These are phyloP conservation scores for Apteryx mantelli DNA, from an alignment of 2,113 vertebrate species.

Conservation along the genomic window DNA sequence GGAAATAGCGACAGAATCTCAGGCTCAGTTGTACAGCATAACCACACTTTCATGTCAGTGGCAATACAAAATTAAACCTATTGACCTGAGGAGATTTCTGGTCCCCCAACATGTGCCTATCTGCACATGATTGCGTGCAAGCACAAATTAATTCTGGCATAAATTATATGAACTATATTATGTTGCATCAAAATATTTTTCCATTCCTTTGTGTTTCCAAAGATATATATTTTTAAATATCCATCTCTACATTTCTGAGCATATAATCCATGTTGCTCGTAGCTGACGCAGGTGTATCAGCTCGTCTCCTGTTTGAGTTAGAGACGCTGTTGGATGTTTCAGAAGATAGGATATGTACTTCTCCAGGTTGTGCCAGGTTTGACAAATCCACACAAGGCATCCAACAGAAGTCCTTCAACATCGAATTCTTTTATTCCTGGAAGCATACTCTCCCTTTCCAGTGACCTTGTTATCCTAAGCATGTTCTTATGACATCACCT, in stretches of 20 bases:
- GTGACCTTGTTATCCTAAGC: slow-evolving; percentile 71
- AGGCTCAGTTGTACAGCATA: background rate
- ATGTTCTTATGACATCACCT: slow-evolving; percentile 74
- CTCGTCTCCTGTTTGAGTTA: background rate
- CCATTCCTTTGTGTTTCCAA: background rate
- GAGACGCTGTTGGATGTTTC: background rate
- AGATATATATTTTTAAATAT: background rate
- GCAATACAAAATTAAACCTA: background rate
- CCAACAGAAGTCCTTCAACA: background rate
- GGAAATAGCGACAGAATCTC: background rate
- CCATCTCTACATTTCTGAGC: background rate
- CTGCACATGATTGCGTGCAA: background rate
- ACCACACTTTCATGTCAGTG: background rate
- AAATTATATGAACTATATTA: background rate
- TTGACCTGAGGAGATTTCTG: background rate
- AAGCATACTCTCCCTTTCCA: slow-evolving; percentile 49
- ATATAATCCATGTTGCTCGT: background rate
- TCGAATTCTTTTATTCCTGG: background rate
- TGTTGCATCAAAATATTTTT: background rate
- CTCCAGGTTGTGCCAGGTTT: background rate
- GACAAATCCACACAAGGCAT: background rate
- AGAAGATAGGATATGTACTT: background rate
- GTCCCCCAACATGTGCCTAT: accelerated
- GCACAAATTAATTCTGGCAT: background rate
- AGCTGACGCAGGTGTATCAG: background rate